Evolutionary conservation across 2,797 vertebrate genomes (phyloP).

Genomic region (Varecia variegata): DNA sequence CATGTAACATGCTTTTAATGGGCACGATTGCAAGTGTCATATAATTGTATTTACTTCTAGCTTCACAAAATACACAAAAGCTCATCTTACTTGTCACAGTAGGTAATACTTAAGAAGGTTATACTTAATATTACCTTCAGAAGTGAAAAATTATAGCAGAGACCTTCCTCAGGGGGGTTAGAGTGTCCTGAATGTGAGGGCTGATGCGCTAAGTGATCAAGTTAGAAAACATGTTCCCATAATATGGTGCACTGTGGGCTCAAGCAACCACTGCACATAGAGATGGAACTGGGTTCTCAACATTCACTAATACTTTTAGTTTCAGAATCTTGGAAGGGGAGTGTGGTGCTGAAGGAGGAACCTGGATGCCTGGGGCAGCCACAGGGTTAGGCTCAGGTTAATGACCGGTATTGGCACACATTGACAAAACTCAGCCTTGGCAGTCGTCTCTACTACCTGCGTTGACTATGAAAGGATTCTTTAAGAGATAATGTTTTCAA

Average conservation of each 20-base stretch:
- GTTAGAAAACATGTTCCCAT: constrained; percentile 19
- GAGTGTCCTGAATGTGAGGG: background rate
- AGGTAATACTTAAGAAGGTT: background rate
- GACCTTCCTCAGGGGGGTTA: background rate
- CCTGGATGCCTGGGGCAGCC: background rate
- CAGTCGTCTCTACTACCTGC: background rate
- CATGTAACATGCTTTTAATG: background rate
- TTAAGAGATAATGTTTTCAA: background rate
- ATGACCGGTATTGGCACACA: background rate
- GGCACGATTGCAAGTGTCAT: background rate
- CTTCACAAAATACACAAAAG: background rate
- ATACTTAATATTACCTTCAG: background rate
- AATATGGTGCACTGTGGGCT: background rate
- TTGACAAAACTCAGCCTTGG: background rate
- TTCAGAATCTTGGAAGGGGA: background rate
- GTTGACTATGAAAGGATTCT: background rate
- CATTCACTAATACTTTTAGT: background rate
- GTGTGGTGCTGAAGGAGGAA: background rate
- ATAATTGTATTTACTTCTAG: constrained; percentile 24
- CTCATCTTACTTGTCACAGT: background rate
- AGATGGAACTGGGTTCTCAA: background rate
- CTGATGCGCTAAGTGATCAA: background rate
- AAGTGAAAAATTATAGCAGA: background rate
- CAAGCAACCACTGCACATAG: background rate
- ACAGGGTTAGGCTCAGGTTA: background rate